These are phyloP conservation scores for Craniophora ligustri DNA, from an alignment of 2,888 invertebrate species.

Conservation along the genomic window DNA sequence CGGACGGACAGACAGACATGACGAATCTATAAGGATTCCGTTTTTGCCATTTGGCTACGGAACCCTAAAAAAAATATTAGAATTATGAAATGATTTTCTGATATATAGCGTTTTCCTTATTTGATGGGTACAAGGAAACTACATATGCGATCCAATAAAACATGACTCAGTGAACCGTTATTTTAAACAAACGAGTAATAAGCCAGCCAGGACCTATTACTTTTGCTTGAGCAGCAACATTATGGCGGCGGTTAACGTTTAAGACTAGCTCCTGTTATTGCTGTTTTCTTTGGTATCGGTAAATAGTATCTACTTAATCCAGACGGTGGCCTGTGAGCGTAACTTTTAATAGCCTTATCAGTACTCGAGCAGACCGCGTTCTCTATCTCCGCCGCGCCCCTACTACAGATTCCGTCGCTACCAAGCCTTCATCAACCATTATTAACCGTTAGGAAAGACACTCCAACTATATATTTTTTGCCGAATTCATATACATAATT, in stretches of 20 bases:
- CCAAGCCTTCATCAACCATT: slow-evolving; percentile 70
- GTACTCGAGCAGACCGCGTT: slow-evolving; percentile 77
- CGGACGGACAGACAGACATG: too few relatives aligned
- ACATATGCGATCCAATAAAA: slow-evolving; percentile 57
- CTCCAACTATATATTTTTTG: slow-evolving; percentile 50
- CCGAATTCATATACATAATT: slow-evolving; percentile 14
- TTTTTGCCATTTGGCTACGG: too few relatives aligned
- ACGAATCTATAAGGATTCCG: too few relatives aligned
- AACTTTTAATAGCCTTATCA: slow-evolving; percentile 88
- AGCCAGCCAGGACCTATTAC: slow-evolving; percentile 46
- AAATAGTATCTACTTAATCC: slow-evolving; percentile 76
- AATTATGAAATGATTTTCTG: too few relatives aligned
- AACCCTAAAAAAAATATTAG: too few relatives aligned
- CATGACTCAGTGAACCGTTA: slow-evolving; percentile 56
- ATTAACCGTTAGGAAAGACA: slow-evolving; percentile 67
- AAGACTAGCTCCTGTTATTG: slow-evolving; percentile 62
- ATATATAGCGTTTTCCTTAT: too few relatives aligned
- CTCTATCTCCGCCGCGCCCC: slow-evolving; percentile 69
- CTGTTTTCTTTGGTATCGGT: slow-evolving; percentile 72
- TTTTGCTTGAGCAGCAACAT: slow-evolving; percentile 64
- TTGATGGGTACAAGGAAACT: slow-evolving; percentile 26
- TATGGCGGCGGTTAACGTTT: slow-evolving; percentile 59
- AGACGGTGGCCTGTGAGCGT: slow-evolving; percentile 76
- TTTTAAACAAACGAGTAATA: slow-evolving; percentile 60
- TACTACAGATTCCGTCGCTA: slow-evolving; percentile 51